Percentiles rank a stretch among this genome's conserved stretches.
These are phyloP conservation scores for Aelia acuminata DNA, from an alignment of 2,888 invertebrate species.

Conservation along the genomic window DNA sequence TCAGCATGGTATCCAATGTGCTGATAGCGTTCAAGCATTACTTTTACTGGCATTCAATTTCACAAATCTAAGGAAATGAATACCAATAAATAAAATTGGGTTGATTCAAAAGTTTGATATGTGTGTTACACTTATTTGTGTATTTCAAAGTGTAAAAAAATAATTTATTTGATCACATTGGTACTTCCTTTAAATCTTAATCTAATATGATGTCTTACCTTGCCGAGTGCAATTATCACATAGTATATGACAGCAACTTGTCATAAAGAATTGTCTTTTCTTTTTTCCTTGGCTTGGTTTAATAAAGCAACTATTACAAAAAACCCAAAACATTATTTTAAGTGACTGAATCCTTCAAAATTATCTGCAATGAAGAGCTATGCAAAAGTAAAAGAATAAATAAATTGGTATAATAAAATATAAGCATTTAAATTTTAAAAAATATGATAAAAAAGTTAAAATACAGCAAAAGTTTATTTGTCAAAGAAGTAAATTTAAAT, in stretches of 20 bases:
- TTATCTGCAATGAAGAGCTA: not conserved
- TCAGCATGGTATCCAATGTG: too few relatives aligned
- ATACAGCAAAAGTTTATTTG: too few relatives aligned
- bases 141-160: not conserved
- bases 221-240: conserved; percentile 59
- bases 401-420: not conserved
- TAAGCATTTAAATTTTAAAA: too few relatives aligned
- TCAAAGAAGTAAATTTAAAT: too few relatives aligned
- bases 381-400: not conserved
- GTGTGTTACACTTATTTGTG: not conserved
- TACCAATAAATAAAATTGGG: not conserved
- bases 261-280: conserved; percentile 58
- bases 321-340: conserved; percentile 60
- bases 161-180: not conserved
- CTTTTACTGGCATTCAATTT: too few relatives aligned
- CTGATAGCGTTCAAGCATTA: too few relatives aligned
- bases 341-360: not conserved
- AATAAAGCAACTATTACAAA: conserved; percentile 57
- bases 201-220: conserved; percentile 23
- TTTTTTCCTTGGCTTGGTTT: conserved; percentile 55
- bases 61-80: too few relatives aligned
- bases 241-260: conserved; percentile 61
- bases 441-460: too few relatives aligned
- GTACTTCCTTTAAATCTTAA: too few relatives aligned
- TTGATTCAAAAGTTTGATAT: not conserved